phyloP scores from a whole-genome alignment of 2,797 vertebrate species.

The Esox masquinongy region DNA sequence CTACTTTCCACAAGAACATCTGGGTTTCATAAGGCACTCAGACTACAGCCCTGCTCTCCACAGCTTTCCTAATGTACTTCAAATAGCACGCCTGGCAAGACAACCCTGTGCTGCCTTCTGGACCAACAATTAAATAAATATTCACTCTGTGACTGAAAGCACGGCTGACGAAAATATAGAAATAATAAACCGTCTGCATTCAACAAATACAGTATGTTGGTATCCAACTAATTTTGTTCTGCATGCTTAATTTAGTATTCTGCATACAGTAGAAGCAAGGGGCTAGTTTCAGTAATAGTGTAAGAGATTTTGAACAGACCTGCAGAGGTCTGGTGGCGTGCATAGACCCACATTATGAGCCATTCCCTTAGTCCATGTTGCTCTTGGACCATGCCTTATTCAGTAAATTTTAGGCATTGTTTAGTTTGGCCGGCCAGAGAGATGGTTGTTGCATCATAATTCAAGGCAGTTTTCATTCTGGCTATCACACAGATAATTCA shows the following conservation, averaged over 20 bases:
- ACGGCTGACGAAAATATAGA: neutral
- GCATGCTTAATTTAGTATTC: neutral
- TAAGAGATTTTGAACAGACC: neutral
- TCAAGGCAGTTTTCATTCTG: slow-evolving; percentile 17
- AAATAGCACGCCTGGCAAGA: slow-evolving; percentile 18
- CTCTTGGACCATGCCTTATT: neutral
- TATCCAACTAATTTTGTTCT: neutral
- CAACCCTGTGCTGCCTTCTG: neutral
- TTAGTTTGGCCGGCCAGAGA: slow-evolving; percentile 8
- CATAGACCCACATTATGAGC: neutral
- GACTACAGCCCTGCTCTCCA: slow-evolving; percentile 19
- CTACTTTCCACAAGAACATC: slow-evolving; percentile 43
- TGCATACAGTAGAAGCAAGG: neutral
- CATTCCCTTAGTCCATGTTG: neutral
- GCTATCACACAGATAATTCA: slow-evolving; percentile 12
- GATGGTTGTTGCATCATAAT: slow-evolving; percentile 9
- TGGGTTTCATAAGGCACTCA: slow-evolving; percentile 42
- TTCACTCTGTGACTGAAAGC: slow-evolving; percentile 25
- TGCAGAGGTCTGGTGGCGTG: too few species aligned
- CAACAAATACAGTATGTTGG: neutral
- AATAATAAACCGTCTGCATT: slow-evolving; percentile 19
- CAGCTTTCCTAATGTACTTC: slow-evolving; percentile 34
- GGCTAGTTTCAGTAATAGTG: neutral
- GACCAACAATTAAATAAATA: slow-evolving; percentile 30
- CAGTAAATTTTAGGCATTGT: slow-evolving; percentile 2